Percentiles rank a stretch among this genome's conserved stretches.
Conservation (phyloP, 35 echinoderm and acorn worm species). For the Acanthaster planci region DNA sequence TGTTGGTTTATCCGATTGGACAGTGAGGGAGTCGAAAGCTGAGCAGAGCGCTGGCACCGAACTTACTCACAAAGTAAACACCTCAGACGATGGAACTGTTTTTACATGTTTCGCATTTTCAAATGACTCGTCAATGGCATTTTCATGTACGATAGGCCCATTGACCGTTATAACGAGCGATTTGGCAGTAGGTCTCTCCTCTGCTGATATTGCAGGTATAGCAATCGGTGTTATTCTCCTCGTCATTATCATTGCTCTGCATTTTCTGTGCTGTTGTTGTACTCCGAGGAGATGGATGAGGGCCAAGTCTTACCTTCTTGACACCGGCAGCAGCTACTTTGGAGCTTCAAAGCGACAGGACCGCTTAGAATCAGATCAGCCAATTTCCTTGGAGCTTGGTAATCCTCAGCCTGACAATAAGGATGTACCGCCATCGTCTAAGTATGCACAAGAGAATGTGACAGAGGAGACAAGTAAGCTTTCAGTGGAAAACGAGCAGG, state of each 20-base stretch:
- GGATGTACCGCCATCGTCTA: no score
- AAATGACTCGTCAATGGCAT: not conserved
- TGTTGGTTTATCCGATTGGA: not conserved
- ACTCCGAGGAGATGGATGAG: not conserved
- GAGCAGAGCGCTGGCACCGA: not conserved
- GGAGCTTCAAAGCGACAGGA: not conserved
- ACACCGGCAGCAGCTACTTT: not conserved
- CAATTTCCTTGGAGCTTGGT: not conserved
- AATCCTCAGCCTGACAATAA: not conserved
- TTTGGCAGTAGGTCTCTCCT: not conserved
- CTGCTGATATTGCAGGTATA: not conserved
- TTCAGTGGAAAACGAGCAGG: no score
- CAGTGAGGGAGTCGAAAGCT: no score
- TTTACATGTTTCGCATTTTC: not conserved
- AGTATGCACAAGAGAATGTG: no score
- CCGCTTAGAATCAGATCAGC: not conserved
- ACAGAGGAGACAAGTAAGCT: no score
- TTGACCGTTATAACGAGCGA: not conserved
- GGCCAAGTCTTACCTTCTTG: not conserved
- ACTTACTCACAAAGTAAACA: not conserved
- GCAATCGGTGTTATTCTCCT: not conserved
- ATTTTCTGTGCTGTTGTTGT: not conserved
- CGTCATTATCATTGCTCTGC: slow-evolving; percentile 7
- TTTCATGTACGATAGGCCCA: not conserved
- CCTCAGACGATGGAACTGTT: not conserved